A percentile compares a stretch with the other conserved stretches of the same genome.
Conservation (phyloP, 2,113 vertebrate species). For the Corythornis cristatus region DNA sequence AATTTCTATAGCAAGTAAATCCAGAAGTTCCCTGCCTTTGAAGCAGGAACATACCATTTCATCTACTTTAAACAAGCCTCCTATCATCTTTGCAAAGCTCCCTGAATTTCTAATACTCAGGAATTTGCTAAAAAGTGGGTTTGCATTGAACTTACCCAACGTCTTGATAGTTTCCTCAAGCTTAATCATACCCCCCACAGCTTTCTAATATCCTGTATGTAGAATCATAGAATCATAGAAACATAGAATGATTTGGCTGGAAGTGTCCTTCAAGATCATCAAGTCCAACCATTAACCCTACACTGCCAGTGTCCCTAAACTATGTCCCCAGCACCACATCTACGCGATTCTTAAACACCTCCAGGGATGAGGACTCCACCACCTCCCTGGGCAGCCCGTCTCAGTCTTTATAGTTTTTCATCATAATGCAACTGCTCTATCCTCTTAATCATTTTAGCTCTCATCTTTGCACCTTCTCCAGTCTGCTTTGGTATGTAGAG, state of each 20-base stretch:
- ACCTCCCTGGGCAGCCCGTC: too few relatives aligned
- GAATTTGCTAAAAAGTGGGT: background rate
- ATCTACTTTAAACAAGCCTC: background rate
- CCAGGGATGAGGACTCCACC: too few relatives aligned
- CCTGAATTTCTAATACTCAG: background rate
- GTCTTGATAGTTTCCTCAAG: background rate
- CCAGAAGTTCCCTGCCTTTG: background rate
- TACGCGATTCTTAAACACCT: too few relatives aligned
- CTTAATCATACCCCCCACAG: background rate
- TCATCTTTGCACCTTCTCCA: background rate
- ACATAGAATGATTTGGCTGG: too few relatives aligned
- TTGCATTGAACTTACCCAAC: background rate
- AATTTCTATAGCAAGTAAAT: background rate
- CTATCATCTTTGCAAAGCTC: background rate
- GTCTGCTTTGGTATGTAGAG: background rate
- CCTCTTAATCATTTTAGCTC: background rate
- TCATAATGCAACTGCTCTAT: background rate
- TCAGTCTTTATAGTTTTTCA: background rate
- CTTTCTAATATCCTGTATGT: background rate
- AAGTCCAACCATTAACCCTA: too few relatives aligned
- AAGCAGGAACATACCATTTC: background rate
- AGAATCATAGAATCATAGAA: background rate
- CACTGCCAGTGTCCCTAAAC: too few relatives aligned
- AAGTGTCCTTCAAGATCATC: too few relatives aligned
- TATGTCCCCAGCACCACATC: too few relatives aligned